Percentiles rank a stretch among this genome's conserved stretches.
phyloP scores from a whole-genome alignment of 2,888 invertebrate species.

The Megastigmus dorsalis region DNA sequence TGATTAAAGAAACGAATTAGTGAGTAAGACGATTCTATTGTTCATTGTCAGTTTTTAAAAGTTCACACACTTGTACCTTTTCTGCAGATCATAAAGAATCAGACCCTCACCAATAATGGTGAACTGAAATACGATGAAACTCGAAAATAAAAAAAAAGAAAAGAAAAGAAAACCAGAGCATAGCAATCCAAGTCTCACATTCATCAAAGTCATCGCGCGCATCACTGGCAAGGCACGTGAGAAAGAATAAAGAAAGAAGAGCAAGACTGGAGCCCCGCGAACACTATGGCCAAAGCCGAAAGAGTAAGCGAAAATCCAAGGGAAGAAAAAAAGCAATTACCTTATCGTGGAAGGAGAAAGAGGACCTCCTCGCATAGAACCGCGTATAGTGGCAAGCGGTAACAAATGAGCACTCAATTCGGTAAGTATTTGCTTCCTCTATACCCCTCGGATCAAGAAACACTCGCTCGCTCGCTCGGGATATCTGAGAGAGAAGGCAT shows the following conservation, averaged over 20 bases:
- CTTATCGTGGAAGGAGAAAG: neutral
- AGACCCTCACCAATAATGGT: slow-evolving; percentile 1
- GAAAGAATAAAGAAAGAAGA: slow-evolving; percentile 2
- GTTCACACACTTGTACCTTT: too few relatives aligned
- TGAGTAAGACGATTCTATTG: too few relatives aligned
- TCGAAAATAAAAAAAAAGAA: neutral
- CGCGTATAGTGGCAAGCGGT: slow-evolving; percentile 48
- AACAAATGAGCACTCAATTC: slow-evolving; percentile 62
- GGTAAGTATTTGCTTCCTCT: neutral
- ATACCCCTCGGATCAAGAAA: neutral
- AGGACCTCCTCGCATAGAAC: too few relatives aligned
- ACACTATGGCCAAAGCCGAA: slow-evolving; percentile 1
- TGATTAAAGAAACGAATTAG: too few relatives aligned
- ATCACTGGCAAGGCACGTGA: neutral
- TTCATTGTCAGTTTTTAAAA: neutral
- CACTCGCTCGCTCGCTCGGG: too few relatives aligned
- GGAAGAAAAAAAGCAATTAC: slow-evolving; percentile 42
- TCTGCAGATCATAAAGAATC: neutral
- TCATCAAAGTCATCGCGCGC: slow-evolving; percentile 47
- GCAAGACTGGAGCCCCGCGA: neutral
- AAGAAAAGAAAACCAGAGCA: too few relatives aligned
- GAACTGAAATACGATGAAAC: neutral
- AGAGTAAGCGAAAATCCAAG: neutral
- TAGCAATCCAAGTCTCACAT: slow-evolving; percentile 22
- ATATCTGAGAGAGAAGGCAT: neutral